Base-by-base conservation (phyloP, 2,797 vertebrate species). In the Pteropus rufus region DNA sequence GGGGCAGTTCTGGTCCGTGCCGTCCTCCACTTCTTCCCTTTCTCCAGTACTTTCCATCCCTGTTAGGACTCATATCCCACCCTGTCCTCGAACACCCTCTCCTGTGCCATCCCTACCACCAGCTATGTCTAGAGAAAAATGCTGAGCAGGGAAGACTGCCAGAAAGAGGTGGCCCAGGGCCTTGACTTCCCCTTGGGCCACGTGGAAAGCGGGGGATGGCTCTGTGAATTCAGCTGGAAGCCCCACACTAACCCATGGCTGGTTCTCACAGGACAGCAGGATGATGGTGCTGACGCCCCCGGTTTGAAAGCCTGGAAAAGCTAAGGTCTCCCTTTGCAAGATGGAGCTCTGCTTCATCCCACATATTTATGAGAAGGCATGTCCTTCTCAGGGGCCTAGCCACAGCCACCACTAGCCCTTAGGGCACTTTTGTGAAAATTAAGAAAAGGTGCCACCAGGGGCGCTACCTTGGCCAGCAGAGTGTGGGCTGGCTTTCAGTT, bases 361-460 rank as follows among this genome's bases (percentile, higher is more conserved):
- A 4, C 3, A n/a, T 7, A 18, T 3, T 1, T 3, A 10, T 31
- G 82, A 29, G 26, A 70, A 1, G 11, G 34, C 1, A 19, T 1
- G 19, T 64, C 62, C 80, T 80, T 85, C 64, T 26, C 44, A 34
- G 24, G 36, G 67, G 19, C 34, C 44, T 31, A 39, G 41, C 21
- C 29, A 12, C 2, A 7, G 31, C n/a, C 60, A 60, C 58, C 23
- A 8, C 49, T 24, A 62, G 26, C 34, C 3, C 52, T 76, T 29
- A 34, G 39, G 2, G 11, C 14, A n/a, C 16, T 9, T 60, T 23
- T 29, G 5, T 19, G 16, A 56, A 21, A 56, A 39, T 60, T 44
- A 80, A 58, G 39, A 36, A 44, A 49, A 8, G 12, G 10, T 12
- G 6, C 18, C 49, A 49, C 29, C 18, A 60, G 31, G 7, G 29